A percentile compares a stretch with the other conserved stretches of the same genome.
phyloP scores from a whole-genome alignment of 1,140 invertebrate genomes.

The Microvelia longipes region DNA sequence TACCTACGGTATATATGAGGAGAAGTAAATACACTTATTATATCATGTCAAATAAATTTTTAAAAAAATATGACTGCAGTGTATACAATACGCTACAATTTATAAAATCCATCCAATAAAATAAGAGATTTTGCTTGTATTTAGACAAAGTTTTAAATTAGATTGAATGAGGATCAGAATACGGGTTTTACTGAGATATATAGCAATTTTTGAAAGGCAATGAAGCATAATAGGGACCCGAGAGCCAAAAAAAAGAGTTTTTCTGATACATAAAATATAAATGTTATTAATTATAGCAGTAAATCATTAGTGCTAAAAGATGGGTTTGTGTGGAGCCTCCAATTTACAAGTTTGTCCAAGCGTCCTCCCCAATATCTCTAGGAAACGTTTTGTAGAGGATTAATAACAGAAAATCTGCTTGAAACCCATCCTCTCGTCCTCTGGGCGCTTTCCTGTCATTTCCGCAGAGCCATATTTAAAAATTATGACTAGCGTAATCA shows the following conservation, averaged over 20 bases:
- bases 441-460: background rate
- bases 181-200: background rate
- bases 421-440: too few relatives aligned
- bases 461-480: background rate
- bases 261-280: background rate
- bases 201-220: background rate
- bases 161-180: background rate
- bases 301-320: background rate
- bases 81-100: background rate
- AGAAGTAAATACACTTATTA: too few relatives aligned
- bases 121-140: too few relatives aligned
- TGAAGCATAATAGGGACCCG: background rate
- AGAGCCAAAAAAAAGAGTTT: too few relatives aligned
- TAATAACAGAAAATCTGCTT: background rate
- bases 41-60: background rate
- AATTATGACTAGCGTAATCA: background rate
- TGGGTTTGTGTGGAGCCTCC: background rate
- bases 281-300: background rate
- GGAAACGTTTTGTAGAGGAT: background rate
- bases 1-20: too few relatives aligned
- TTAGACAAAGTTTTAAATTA: background rate
- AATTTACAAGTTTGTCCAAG: background rate
- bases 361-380: too few relatives aligned
- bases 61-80: background rate
- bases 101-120: too few relatives aligned